These are phyloP conservation scores for Eupsilia transversa DNA, from an alignment of 2,888 invertebrate genomes.

Conservation along the genomic window DNA sequence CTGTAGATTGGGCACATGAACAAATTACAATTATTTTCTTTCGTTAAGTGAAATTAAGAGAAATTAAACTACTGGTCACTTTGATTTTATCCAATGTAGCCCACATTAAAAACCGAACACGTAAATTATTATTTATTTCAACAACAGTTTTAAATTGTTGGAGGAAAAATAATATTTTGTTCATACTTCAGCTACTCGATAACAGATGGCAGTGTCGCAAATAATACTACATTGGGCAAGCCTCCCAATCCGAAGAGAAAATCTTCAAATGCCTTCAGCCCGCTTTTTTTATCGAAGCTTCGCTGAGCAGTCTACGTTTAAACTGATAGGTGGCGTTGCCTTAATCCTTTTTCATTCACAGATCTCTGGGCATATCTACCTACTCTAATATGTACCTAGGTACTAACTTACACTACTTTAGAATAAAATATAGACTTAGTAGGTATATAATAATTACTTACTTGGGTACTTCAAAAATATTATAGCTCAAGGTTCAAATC, in stretches of 20 bases:
- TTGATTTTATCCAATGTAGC: no score
- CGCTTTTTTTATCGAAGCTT: neutral
- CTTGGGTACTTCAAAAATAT: neutral
- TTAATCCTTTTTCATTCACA: neutral
- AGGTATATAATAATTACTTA: neutral
- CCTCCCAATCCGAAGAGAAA: neutral
- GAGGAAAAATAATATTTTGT: neutral
- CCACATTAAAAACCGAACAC: neutral
- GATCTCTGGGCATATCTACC: neutral
- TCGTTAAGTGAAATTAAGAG: neutral
- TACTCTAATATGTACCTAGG: neutral
- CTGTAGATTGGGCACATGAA: conserved; percentile 5
- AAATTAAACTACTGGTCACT: neutral
- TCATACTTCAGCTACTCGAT: conserved; percentile 45
- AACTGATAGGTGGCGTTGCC: conserved; percentile 22
- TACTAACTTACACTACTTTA: neutral
- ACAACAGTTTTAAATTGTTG: no score
- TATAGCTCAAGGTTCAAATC: no score
- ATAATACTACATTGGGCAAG: neutral
- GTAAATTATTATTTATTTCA: neutral
- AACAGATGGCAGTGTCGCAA: conserved; percentile 50
- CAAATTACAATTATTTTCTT: neutral
- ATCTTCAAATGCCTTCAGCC: neutral
- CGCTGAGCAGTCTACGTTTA: neutral
- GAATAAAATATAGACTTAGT: neutral